A percentile compares a stretch with the other conserved stretches of the same genome.
Conservation (phyloP, 2,888 invertebrate species). For the Euphydryas editha region DNA sequence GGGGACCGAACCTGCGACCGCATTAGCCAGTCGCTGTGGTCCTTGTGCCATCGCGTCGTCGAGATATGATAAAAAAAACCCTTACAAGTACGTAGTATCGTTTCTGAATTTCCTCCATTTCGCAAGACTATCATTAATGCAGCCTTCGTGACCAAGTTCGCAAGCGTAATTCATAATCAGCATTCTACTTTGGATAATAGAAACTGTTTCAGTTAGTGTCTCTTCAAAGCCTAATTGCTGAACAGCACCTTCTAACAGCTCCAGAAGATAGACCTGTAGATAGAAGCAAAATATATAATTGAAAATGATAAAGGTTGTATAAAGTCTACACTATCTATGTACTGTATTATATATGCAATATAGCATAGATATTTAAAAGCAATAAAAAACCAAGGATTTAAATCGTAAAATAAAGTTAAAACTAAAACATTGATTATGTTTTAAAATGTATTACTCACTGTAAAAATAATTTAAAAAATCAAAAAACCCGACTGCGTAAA, state of each 20-base stretch:
- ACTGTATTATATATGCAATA: no score
- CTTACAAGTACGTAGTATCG: conserved; percentile 54
- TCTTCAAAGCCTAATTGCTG: conserved; percentile 79
- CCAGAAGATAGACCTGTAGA: conserved; percentile 72
- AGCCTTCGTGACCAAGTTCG: conserved; percentile 83
- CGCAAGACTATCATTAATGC: conserved; percentile 71
- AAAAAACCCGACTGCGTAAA: no score
- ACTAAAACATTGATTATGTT: no score
- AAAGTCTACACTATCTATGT: no score
- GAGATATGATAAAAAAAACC: not conserved
- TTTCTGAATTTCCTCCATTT: conserved; percentile 62
- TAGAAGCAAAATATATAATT: not conserved
- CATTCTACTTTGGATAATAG: conserved; percentile 84
- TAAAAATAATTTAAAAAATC: no score
- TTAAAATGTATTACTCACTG: no score
- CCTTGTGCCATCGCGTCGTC: no score
- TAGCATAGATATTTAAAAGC: no score
- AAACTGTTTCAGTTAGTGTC: conserved; percentile 68
- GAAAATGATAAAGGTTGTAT: not conserved
- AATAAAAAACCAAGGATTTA: no score
- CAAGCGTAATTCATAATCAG: conserved; percentile 86
- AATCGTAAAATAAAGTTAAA: no score
- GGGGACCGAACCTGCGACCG: no score
- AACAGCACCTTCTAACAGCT: conserved; percentile 75
- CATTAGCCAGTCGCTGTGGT: no score